Evolutionary conservation across 53 echinoderm and acorn worm genomes (phyloP), one percentile per base, ranked within the genome.

Genomic region (Henricia sp.): DNA sequence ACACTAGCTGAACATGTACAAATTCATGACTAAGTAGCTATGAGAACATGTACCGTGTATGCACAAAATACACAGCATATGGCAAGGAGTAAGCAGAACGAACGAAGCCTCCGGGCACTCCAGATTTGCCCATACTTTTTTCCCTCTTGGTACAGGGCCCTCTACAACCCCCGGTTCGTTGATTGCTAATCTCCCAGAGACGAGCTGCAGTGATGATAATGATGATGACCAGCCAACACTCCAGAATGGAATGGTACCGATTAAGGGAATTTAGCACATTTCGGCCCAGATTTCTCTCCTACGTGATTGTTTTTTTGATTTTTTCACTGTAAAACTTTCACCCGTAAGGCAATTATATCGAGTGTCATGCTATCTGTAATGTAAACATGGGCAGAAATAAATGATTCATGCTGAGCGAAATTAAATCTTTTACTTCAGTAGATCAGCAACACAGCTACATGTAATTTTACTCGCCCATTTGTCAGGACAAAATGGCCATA

Each of bases 181-280:
- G 76, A 76, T 76, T 59, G 60, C 25, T 76, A 76, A 76, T 76
- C 76, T 58, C 41, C n/a, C n/a, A n/a, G n/a, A n/a, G n/a, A n/a
- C n/a, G n/a, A n/a, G n/a, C n/a, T 16, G 58, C 26, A 25, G 25
- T 37, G 21, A 38, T 33, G 36, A 27, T 8, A 37, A 70, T 8
- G 52, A n/a, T 23, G 58, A 56, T 76, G 59, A 59, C 40, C 41
- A n/a, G n/a, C 14, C 14, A 39, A 38, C 39, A 29, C 28, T 23
- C 46, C 17, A 40, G 30, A 58, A 59, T 76, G 57, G 56, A 59
- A 57, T 57, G 58, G 38, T 57, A 29, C 76, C 46, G 4, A 41
- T 57, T 57, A 57, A 41, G 19, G 33, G 59, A 58, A 76, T 59
- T 76, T 38, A 28, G 59, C 43, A 59, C 76, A 76, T 10, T 14